Evolutionary conservation across 2,888 invertebrate genomes (phyloP).

Genomic region (Macrophya alboannulata): DNA sequence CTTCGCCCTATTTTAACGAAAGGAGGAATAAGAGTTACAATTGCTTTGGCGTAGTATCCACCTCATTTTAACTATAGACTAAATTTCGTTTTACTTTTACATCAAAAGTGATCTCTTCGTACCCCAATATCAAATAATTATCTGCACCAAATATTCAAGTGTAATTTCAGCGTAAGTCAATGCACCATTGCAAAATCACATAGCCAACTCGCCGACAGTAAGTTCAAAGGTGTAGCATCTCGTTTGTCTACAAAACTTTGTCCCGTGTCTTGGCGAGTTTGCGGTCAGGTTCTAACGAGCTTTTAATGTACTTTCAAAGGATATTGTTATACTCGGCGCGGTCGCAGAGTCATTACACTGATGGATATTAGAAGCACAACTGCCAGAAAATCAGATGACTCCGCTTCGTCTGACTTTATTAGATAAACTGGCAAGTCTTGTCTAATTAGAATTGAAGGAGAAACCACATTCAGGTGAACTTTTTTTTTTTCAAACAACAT

Average conservation of each 20-base stretch:
- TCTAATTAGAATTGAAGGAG: background rate
- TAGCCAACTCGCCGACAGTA: background rate
- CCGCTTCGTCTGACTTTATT: background rate
- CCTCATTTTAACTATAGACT: background rate
- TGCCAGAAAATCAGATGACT: background rate
- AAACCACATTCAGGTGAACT: background rate
- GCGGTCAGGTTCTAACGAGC: slow-evolving; percentile 69
- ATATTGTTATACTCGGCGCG: slow-evolving; percentile 14
- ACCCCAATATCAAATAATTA: background rate
- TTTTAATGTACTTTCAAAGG: slow-evolving; percentile 70
- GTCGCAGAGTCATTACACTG: slow-evolving; percentile 33
- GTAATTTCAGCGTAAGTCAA: background rate
- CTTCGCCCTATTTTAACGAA: background rate
- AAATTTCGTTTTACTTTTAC: too few relatives aligned
- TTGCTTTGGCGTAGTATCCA: background rate
- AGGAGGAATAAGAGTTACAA: slow-evolving; percentile 7
- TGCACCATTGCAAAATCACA: background rate
- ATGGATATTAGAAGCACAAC: slow-evolving; percentile 28
- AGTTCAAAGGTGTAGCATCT: slow-evolving; percentile 2
- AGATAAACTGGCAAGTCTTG: background rate
- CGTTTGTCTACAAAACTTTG: slow-evolving; percentile 34
- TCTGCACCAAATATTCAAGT: background rate
- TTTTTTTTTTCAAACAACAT: background rate
- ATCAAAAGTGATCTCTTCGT: background rate
- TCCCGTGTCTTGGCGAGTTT: slow-evolving; percentile 51